These are phyloP conservation scores for Strongylocentrotus purpuratus DNA, from an alignment of 35 echinoderm and acorn worm genomes.

Conservation along the genomic window DNA sequence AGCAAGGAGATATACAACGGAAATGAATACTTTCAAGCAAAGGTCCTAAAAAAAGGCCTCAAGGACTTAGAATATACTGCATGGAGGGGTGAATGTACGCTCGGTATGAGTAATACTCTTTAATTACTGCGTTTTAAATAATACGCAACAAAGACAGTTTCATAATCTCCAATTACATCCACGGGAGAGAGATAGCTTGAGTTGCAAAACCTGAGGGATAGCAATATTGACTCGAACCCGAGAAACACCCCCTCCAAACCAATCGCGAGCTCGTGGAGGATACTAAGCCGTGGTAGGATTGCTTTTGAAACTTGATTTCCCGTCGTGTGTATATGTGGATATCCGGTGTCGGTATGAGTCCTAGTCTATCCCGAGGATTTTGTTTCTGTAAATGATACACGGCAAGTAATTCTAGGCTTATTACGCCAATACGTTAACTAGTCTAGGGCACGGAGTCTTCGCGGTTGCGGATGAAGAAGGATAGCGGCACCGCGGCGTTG, in stretches of 20 bases:
- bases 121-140: background rate
- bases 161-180: background rate
- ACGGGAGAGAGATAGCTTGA: background rate
- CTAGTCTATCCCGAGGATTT: background rate
- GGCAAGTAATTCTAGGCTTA: constrained; percentile 9
- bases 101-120: too few species aligned
- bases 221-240: background rate
- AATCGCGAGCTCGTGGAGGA: background rate
- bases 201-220: background rate
- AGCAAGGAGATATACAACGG: too few species aligned
- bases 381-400: constrained; percentile 9
- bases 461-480: background rate
- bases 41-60: too few species aligned
- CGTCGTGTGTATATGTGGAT: background rate
- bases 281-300: background rate
- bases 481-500: background rate
- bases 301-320: constrained; percentile 17
- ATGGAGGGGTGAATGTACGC: too few species aligned
- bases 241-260: background rate
- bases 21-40: too few species aligned
- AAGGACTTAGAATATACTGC: too few species aligned
- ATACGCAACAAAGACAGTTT: background rate
- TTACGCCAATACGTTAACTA: background rate
- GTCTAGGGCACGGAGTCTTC: background rate
- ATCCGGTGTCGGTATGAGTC: background rate